phyloP scores from a whole-genome alignment of 2,797 vertebrate species.

The Hemitrygon akajei region DNA sequence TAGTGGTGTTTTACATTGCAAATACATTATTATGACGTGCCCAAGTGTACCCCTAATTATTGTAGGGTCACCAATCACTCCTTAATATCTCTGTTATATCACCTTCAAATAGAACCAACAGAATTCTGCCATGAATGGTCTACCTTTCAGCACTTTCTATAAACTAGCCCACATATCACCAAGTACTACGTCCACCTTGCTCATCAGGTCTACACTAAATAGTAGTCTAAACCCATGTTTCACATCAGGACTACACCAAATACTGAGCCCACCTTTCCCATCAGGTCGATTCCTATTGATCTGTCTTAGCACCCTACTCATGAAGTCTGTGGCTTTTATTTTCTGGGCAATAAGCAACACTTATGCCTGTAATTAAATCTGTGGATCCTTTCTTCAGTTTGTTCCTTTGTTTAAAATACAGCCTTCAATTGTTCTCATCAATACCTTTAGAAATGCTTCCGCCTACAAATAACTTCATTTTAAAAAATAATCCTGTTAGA shows the following conservation, averaged over 20 bases:
- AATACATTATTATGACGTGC: neutral
- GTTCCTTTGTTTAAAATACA: neutral
- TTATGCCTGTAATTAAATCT: neutral
- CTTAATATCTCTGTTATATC: neutral
- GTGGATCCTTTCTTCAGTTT: neutral
- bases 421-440: neutral
- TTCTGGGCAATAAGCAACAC: neutral
- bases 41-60: neutral
- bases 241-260: too few relatives aligned
- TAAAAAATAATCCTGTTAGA: neutral
- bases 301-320: neutral
- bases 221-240: too few relatives aligned
- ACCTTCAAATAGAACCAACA: neutral
- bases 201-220: too few relatives aligned
- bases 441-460: neutral
- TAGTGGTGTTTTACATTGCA: neutral
- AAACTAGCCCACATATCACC: too few relatives aligned
- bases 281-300: too few relatives aligned
- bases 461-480: neutral
- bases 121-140: neutral
- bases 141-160: neutral
- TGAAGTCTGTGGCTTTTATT: neutral
- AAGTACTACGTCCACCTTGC: too few relatives aligned
- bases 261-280: too few relatives aligned
- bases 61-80: neutral